phyloP scores from a whole-genome alignment of 2,797 vertebrate species.

The Crenuchus spilurus region DNA sequence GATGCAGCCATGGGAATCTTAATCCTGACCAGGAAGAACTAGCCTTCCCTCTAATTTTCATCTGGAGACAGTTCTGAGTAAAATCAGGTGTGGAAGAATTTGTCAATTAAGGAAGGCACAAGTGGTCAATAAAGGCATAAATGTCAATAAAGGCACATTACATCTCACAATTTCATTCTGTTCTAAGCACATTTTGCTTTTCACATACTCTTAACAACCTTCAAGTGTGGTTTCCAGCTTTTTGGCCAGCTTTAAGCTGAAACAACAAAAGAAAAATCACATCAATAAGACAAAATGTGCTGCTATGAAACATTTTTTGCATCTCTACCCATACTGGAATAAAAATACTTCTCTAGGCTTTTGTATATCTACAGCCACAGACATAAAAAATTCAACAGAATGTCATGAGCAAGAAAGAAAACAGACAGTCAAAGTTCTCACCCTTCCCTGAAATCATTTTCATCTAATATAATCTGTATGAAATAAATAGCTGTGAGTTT shows the following conservation, averaged over 20 bases:
- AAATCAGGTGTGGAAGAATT: not conserved
- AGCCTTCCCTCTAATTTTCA: not conserved
- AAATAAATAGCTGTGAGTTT: conserved; percentile 39
- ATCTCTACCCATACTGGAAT: not conserved
- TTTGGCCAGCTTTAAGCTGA: conserved; percentile 17
- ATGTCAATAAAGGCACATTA: not conserved
- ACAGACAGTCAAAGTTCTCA: conserved; percentile 22
- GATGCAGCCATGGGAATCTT: not conserved
- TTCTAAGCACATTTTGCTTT: not conserved
- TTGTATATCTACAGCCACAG: not conserved
- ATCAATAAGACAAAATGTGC: conserved; percentile 13
- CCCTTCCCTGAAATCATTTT: conserved; percentile 44
- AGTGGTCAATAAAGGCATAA: not conserved
- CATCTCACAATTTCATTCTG: not conserved
- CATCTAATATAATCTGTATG: conserved; percentile 23
- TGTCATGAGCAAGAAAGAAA: not conserved
- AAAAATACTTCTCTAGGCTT: not conserved
- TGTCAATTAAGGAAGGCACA: not conserved
- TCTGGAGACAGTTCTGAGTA: not conserved
- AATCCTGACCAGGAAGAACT: not conserved
- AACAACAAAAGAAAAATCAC: not conserved
- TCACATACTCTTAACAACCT: not conserved
- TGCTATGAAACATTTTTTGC: conserved; percentile 13
- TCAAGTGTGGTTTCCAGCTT: conserved; percentile 13
- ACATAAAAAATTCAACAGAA: not conserved